A percentile compares a stretch with the other conserved stretches of the same genome.
Conservation (phyloP, 2,888 invertebrate species). For the Leptinotarsa haldemani region DNA sequence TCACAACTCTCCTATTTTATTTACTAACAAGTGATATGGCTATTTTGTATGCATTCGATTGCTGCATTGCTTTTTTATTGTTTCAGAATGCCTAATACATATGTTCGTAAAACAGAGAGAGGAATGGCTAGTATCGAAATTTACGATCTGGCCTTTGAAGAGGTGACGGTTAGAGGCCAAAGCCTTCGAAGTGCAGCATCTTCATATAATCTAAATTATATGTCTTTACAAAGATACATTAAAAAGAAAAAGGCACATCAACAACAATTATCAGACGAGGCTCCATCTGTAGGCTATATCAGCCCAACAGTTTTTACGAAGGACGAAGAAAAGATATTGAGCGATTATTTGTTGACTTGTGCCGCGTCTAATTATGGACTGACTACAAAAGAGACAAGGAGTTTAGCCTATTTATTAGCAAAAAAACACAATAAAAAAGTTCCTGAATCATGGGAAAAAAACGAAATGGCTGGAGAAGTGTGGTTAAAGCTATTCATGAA, state of each 20-base stretch:
- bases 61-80: conserved; percentile 19
- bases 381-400: conserved; percentile 21
- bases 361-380: background rate
- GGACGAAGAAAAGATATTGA: conserved; percentile 20
- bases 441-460: conserved; percentile 16
- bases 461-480: conserved; percentile 8
- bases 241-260: conserved; percentile 5
- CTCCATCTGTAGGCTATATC: conserved; percentile 18
- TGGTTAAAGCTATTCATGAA: conserved; percentile 22
- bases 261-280: conserved; percentile 4
- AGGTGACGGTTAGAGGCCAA: conserved; percentile 1
- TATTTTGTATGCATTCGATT: background rate
- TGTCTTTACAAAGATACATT: too few relatives aligned
- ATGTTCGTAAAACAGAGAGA: conserved; percentile 20
- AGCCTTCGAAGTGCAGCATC: conserved; percentile 7
- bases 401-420: conserved; percentile 17
- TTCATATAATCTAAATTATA: background rate
- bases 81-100: conserved; percentile 24
- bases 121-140: conserved; percentile 24
- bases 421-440: conserved; percentile 21
- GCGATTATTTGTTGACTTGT: conserved; percentile 27
- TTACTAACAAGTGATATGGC: background rate
- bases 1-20: background rate
- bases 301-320: conserved; percentile 16
- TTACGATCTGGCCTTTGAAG: conserved; percentile 26